Percentiles rank a stretch among this genome's conserved stretches.
These are phyloP conservation scores for Miniopterus natalensis DNA, from an alignment of 2,113 vertebrate genomes.

Conservation along the genomic window DNA sequence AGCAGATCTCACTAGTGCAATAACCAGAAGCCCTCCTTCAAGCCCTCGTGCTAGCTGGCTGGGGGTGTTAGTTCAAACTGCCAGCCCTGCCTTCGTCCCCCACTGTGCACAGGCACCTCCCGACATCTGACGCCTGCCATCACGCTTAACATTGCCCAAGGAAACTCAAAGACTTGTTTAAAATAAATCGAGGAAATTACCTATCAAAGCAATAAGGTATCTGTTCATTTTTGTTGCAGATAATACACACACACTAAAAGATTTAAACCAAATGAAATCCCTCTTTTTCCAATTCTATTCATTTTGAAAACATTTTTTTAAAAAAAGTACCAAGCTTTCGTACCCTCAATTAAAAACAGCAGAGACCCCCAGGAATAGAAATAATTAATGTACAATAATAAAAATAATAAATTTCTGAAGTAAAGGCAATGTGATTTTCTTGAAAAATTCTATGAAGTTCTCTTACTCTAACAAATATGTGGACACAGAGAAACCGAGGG, in stretches of 20 bases:
- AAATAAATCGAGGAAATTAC: not conserved
- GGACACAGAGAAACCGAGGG: not conserved
- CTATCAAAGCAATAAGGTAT: not conserved
- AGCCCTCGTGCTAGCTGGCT: not conserved
- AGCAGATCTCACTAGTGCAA: not conserved
- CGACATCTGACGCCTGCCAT: not conserved
- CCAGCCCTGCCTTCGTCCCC: not conserved
- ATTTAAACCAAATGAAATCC: not conserved
- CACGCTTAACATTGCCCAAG: not conserved
- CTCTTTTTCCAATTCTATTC: conserved; percentile 40
- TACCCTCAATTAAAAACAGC: conserved; percentile 27
- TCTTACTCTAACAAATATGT: not conserved
- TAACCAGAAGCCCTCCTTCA: not conserved
- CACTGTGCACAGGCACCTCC: not conserved
- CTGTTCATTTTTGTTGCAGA: not conserved
- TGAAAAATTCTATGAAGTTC: conserved; percentile 23
- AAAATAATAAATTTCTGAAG: conserved; percentile 38
- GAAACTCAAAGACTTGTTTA: not conserved
- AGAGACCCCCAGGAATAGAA: not conserved
- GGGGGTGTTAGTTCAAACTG: not conserved
- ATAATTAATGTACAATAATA: conserved; percentile 2
- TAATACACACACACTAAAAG: not conserved
- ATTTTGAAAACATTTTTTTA: conserved; percentile 31
- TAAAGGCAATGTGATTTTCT: conserved; percentile 17
- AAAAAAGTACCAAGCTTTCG: conserved; percentile 32